Percentiles rank a stretch among this genome's conserved stretches.
Evolutionary conservation across 2,888 invertebrate genomes (phyloP).

Genomic region (Drosophila tripunctata): DNA sequence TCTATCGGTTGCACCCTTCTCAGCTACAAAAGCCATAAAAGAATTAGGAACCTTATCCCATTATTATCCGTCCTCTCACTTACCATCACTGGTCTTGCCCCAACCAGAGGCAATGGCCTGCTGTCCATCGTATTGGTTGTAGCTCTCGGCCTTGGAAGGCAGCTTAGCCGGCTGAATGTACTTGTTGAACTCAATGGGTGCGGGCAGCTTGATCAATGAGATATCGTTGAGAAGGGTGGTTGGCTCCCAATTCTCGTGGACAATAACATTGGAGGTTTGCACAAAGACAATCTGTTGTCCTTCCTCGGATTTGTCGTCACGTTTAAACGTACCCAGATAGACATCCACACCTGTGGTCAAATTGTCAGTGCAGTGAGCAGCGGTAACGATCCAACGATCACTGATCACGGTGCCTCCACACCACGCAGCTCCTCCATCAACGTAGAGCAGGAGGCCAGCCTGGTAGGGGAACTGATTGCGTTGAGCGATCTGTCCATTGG

Average conservation of each 20-base stretch:
- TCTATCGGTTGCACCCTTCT: background rate
- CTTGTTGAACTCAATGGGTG: constrained; percentile 79
- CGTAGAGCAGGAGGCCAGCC: background rate
- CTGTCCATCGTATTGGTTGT: constrained; percentile 59
- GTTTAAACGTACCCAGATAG: constrained; percentile 61
- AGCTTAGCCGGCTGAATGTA: constrained; percentile 67
- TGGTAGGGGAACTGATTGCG: background rate
- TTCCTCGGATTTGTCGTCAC: constrained; percentile 57
- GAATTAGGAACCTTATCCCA: background rate
- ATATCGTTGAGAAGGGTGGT: constrained; percentile 83
- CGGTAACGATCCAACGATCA: background rate
- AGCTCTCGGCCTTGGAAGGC: constrained; percentile 53
- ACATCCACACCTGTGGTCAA: constrained; percentile 73
- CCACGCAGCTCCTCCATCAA: background rate
- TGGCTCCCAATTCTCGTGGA: constrained; percentile 83
- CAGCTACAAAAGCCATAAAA: too few relatives aligned
- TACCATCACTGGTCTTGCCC: constrained; percentile 77
- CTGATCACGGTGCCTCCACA: background rate
- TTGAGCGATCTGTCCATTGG: background rate
- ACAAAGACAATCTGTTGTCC: constrained; percentile 39
- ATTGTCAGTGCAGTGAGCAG: background rate
- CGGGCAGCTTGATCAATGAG: constrained; percentile 84
- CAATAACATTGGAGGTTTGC: constrained; percentile 58
- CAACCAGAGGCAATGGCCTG: constrained; percentile 79
- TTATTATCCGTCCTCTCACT: constrained; percentile 35